Evolutionary conservation across 2,113 vertebrate genomes (phyloP), one percentile per base, ranked within the genome.

Genomic region (Smithornis capensis): DNA sequence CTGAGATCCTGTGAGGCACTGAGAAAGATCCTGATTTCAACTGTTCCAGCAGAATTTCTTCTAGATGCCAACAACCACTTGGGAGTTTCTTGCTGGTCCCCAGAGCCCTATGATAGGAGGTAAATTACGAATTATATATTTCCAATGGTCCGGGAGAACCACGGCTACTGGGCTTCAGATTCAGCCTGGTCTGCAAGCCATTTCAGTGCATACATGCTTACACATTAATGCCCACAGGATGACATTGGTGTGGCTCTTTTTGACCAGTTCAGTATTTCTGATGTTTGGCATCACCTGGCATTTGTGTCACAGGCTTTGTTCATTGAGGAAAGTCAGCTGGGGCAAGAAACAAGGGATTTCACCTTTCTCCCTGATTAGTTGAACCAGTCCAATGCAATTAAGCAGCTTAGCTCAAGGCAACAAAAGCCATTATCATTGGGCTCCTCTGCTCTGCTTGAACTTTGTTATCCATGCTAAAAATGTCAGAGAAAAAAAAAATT

Each of bases 361-460:
- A 95, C 81, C 82, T 94, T 97, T 96, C 78, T 96, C 87, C 84
- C 71, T 67, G 82, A 88, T 93, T 57, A 91, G 82, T 88, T 42
- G 75, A 95, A 52, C 77, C 69, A 76, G 87, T 76, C 78, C 71
- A 67, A 77, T 69, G 87, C 79, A 94, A 95, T 97, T 95, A 95
- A 70, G 71, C 67, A 85, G 67, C 90, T 86, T 96, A 90, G 94
- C 94, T 96, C 77, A 95, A 88, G 94, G 95, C 93, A 96, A 94
- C 29, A 91, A 85, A 90, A 83, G 50, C 67, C 92, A 91, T 91
- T 94, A 90, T 44, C 12, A 0, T 87, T 80, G 67, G 91, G 63
- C 64, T 96, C 50, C 78, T 95, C 75, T 91, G 79, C 59, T 91
- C 75, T 86, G 60, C 78, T 87, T 91, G 87, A 95, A 94, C 95